These are phyloP conservation scores for Taxidea taxus DNA, from an alignment of 2,113 vertebrate species.

Conservation along the genomic window DNA sequence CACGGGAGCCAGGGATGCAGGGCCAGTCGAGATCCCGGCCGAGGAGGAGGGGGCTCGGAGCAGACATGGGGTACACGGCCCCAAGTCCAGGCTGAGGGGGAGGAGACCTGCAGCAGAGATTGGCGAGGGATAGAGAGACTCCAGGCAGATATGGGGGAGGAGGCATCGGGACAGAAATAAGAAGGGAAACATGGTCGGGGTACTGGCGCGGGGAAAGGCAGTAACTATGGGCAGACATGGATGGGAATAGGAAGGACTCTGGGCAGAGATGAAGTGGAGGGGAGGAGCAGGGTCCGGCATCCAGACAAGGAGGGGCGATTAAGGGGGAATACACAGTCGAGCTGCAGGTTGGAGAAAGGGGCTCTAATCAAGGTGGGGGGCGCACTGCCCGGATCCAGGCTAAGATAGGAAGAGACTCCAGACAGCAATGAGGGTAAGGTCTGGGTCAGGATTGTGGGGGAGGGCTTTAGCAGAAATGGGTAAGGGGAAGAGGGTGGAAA, in stretches of 20 bases:
- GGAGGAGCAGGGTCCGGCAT: slow-evolving; percentile 46
- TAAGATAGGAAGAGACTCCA: not conserved
- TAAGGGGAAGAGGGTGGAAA: not conserved
- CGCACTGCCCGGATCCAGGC: slow-evolving; percentile 22
- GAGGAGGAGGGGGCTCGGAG: not conserved
- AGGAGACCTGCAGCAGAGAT: slow-evolving; percentile 67
- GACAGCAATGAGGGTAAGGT: not conserved
- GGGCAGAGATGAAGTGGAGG: slow-evolving; percentile 19
- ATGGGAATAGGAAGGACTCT: not conserved
- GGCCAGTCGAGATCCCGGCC: not conserved
- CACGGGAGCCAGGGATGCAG: slow-evolving; percentile 37
- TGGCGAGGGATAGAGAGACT: slow-evolving; percentile 58
- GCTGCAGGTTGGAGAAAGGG: slow-evolving; percentile 62
- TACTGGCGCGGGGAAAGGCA: slow-evolving; percentile 17
- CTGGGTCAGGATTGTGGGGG: slow-evolving; percentile 8
- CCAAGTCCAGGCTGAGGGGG: slow-evolving; percentile 63
- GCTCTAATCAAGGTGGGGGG: slow-evolving; percentile 17
- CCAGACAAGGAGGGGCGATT: not conserved
- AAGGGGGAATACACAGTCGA: not conserved
- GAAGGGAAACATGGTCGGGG: slow-evolving; percentile 40
- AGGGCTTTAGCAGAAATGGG: not conserved
- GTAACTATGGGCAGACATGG: slow-evolving; percentile 38
- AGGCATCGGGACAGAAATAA: slow-evolving; percentile 56
- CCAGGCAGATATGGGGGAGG: slow-evolving; percentile 62
- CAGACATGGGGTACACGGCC: slow-evolving; percentile 49